Evolutionary conservation across 2,888 invertebrate genomes (phyloP), one percentile per base, ranked within the genome.

Genomic region (Yponomeuta plumbellus): DNA sequence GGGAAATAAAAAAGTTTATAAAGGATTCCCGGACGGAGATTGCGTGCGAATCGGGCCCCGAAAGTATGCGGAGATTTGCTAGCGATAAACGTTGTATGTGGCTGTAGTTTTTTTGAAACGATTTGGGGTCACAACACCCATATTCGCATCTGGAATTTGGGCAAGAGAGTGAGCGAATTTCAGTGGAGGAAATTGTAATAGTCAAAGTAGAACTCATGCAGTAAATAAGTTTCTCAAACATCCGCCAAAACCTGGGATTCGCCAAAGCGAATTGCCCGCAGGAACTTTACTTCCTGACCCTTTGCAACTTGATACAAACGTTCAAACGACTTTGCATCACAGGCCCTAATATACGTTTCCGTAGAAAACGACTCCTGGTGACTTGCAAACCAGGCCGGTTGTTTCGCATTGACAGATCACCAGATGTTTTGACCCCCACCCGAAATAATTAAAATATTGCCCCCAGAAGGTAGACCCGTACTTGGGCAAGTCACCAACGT

Each of bases 1-100:
- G 69, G 70, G 70, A 76, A 78, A 80, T 79, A 80, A 80, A 81
- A 52, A 82, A 80, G 75, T 81, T 81, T 83, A 76, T 78, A 80
- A 69, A 70, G 72, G 72, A 79, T 78, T 57, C 39, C 22, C 72
- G 71, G 77, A 84, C 82, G 71, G 73, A 72, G 76, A 81, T 79
- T 71, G 78, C 70, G 76, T 74, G 77, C 71, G 73, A 80, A 80
- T 77, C 74, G 74, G 67, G 67, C 17, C 23, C 34, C 58, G 22
- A 58, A n/a, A 61, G n/a, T 58, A 10, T 20, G 58, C 58, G 21
- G 58, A 58, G 20, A 58, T 21, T 22, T 22, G 58, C 58, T 21
- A 22, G 11, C n/a, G 58, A 20, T 22, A 58, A 58, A 58, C 58
- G 21, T 22, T 58, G 20, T 58, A 58, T 21, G 58, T n/a, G 58